Conservation (phyloP, 2,113 vertebrate species). For the Centropus unirufus region DNA sequence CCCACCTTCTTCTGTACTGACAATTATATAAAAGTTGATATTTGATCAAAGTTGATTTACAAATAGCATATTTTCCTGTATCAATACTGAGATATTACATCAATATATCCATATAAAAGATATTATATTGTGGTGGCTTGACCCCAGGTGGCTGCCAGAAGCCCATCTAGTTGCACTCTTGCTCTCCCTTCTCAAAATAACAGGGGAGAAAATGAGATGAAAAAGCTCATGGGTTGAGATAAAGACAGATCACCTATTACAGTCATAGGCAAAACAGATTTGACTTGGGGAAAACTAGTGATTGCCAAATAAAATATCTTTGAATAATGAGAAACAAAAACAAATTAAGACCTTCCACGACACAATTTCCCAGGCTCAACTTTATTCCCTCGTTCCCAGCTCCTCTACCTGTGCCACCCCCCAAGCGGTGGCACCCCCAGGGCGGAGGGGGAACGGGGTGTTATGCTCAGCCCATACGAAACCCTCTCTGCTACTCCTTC, state of each 20-base stretch:
- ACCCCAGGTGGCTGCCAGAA: not conserved
- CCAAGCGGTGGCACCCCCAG: fast-evolving
- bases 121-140: not conserved
- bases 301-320: not conserved
- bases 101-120: not conserved
- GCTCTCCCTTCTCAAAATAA: not conserved
- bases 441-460: fast-evolving
- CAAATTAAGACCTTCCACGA: not conserved
- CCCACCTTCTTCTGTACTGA: not conserved
- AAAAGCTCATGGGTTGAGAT: not conserved
- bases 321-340: not conserved
- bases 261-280: not conserved
- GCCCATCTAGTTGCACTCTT: not conserved
- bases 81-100: not conserved
- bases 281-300: not conserved
- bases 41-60: not conserved
- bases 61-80: not conserved
- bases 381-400: not conserved
- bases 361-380: not conserved
- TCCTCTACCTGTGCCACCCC: too few species aligned
- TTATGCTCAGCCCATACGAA: not conserved
- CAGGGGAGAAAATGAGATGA: not conserved
- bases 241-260: not conserved
- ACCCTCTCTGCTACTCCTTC: not conserved
- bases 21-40: not conserved